Evolutionary conservation across 2,113 vertebrate species (phyloP).

Genomic region (Pachyramphus minor): DNA sequence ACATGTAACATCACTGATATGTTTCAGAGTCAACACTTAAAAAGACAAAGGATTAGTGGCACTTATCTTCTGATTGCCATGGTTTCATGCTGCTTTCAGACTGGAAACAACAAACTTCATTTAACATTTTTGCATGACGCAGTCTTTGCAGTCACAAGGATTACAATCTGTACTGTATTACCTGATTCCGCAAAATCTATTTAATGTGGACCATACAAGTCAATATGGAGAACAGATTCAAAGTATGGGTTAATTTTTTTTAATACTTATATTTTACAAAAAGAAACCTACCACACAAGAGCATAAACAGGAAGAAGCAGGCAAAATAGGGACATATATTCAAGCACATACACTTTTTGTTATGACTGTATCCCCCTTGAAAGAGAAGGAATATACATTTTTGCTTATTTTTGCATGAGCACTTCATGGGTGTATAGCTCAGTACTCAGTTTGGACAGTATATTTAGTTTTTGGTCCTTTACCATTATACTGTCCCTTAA

Average conservation of each 20-base stretch:
- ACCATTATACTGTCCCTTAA: background rate
- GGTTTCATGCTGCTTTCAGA: background rate
- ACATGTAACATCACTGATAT: background rate
- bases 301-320: background rate
- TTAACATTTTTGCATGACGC: background rate
- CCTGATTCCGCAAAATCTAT: background rate
- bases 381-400: background rate
- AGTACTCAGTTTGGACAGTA: background rate
- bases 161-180: background rate
- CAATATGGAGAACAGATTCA: background rate
- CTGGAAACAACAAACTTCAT: background rate
- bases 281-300: background rate
- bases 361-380: background rate
- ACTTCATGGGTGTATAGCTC: background rate
- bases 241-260: background rate
- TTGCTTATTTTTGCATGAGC: background rate
- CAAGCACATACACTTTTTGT: background rate
- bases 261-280: background rate
- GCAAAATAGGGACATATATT: background rate
- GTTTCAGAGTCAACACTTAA: background rate
- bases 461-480: background rate
- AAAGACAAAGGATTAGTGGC: background rate
- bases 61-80: background rate
- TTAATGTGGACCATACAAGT: background rate
- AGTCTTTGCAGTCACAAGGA: background rate